Evolutionary conservation across 2,113 vertebrate genomes (phyloP).

Genomic region (Herpetotheres cachinnans): DNA sequence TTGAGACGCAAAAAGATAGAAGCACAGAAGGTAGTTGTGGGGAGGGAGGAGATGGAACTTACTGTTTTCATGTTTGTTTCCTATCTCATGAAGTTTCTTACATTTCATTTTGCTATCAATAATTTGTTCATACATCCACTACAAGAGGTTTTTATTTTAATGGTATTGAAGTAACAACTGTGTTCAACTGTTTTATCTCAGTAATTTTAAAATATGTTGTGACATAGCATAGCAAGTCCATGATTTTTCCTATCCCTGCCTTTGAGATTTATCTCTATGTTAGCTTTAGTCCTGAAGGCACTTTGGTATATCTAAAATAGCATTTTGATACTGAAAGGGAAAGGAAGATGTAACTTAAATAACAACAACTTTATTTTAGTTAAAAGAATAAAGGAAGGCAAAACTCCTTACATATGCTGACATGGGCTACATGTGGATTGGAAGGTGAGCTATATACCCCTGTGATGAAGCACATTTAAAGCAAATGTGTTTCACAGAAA

Average conservation of each 20-base stretch:
- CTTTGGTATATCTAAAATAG: background rate
- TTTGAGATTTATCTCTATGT: background rate
- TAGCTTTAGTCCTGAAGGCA: background rate
- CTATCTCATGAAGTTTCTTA: background rate
- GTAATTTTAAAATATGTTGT: background rate
- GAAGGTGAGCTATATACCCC: background rate
- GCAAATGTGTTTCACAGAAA: background rate
- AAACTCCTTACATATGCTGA: background rate
- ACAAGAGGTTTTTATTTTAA: background rate
- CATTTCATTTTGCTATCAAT: background rate
- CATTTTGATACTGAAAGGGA: background rate
- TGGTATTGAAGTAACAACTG: background rate
- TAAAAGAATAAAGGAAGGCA: background rate
- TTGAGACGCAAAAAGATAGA: conserved; percentile 87
- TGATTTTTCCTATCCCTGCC: background rate
- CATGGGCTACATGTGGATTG: background rate
- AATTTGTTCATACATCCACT: background rate
- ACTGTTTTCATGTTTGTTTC: background rate
- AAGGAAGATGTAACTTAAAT: background rate
- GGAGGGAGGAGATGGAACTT: background rate
- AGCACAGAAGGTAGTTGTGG: conserved; percentile 80
- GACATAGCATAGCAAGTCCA: background rate
- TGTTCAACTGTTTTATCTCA: background rate
- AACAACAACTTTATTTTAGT: background rate
- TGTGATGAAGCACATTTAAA: background rate